Evolutionary conservation across 2,797 vertebrate genomes (phyloP), one percentile per base, ranked within the genome.

Genomic region (Kryptolebias ocellatus): DNA sequence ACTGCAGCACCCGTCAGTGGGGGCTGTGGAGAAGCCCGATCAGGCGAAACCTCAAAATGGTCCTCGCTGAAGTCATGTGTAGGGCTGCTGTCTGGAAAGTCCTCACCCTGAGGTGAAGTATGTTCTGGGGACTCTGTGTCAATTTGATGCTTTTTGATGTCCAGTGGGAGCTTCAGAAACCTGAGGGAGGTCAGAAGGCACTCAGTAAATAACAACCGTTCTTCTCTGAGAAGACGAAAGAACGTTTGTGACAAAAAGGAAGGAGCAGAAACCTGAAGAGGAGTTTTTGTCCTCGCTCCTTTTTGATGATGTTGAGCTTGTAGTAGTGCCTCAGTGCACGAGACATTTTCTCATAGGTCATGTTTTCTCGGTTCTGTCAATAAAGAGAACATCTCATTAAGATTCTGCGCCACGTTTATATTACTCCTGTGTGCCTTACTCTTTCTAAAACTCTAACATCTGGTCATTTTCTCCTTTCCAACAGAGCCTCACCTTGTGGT

Each of bases 331-430:
- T 91, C 78, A 98, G 86, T 0, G 96, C 96, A 53, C 95, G 93
- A 0, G 96, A 97, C 96, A 97, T 97, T 90, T 98, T 98, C 89
- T 98, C 96, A 0, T 98, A 98, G 0, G 96, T 98, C 97, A 98
- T 97, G 60, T 97, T 98, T 73, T 90, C 76, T 29, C 95, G 80
- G 80, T 97, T 98, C 97, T 98, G 87, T 53, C 72, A 78, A 56
- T 56, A 72, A 12, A 64, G 1, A 60, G 24, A 9, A 14, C 1
- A n/a, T 0, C 16, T 5, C 24, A 49, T 15, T 5, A 62, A 29
- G 1, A 4, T 1, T 7, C 4, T 18, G 18, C 0, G 1, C 5
- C 34, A 29, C 12, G 51, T 9, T 24, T 0, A 49, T 28, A 11
- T 63, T 5, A 57, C 24, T 20, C 15, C 28, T 8, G 20, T 29